phyloP scores from a whole-genome alignment of 1,140 invertebrate genomes.

The Hyles vespertilio region DNA sequence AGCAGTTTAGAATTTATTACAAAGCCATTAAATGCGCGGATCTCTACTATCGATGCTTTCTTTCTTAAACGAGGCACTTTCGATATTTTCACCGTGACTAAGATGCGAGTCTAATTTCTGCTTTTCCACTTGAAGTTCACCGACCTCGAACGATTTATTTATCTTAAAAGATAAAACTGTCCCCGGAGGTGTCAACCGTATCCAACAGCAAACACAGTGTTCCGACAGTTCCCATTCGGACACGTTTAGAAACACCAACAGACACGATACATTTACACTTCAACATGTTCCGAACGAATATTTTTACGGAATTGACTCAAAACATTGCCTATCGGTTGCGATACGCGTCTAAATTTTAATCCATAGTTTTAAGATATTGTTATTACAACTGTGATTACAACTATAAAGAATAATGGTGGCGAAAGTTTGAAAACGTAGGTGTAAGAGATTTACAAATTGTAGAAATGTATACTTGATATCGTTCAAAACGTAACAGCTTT shows the following conservation, averaged over 20 bases:
- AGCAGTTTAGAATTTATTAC: too few species aligned
- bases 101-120: conserved; percentile 4
- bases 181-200: conserved; percentile 28
- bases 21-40: too few species aligned
- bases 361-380: too few species aligned
- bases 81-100: conserved; percentile 4
- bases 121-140: conserved; percentile 28
- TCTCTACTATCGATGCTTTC: conserved; percentile 7
- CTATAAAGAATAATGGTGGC: too few species aligned
- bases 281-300: conserved; percentile 1
- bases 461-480: too few species aligned
- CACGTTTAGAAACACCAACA: conserved; percentile 10
- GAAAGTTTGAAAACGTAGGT: too few species aligned
- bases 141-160: conserved; percentile 23
- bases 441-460: too few species aligned
- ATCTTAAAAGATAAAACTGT: conserved; percentile 41
- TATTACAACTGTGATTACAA: too few species aligned
- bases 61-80: conserved; percentile 1
- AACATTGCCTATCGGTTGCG: too few species aligned
- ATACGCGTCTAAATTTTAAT: too few species aligned
- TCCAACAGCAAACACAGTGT: conserved; percentile 37
- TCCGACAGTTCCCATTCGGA: conserved; percentile 33
- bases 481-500: too few species aligned
- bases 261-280: neutral
- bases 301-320: too few species aligned